These are phyloP conservation scores for Megalonaias nervosa DNA, from an alignment of 1,140 invertebrate genomes.

Conservation along the genomic window DNA sequence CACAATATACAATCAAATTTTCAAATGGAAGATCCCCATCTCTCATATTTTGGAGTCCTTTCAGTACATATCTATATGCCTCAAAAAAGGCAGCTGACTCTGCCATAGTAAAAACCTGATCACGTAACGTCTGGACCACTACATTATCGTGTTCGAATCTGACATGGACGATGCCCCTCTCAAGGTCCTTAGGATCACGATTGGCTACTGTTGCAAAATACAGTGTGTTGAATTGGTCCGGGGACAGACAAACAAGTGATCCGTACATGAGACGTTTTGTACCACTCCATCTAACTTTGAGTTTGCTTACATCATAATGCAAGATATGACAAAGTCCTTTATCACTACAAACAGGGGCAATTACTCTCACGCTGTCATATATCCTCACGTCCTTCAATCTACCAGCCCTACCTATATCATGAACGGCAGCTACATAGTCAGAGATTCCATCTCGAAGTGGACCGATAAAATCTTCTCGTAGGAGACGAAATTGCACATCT, in stretches of 20 bases:
- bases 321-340: conserved; percentile 48
- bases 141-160: conserved; percentile 63
- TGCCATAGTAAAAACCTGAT: conserved; percentile 59
- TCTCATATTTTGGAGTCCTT: conserved; percentile 65
- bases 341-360: conserved; percentile 34
- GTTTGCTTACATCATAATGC: conserved; percentile 52
- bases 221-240: conserved; percentile 78
- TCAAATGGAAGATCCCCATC: conserved; percentile 68
- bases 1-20: conserved; percentile 57
- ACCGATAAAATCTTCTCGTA: conserved; percentile 79
- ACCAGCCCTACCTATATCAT: conserved; percentile 13
- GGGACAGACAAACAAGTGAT: conserved; percentile 80
- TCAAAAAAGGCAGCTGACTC: conserved; percentile 74
- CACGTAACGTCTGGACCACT: conserved; percentile 36
- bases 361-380: conserved; percentile 51
- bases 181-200: conserved; percentile 69
- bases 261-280: conserved; percentile 80
- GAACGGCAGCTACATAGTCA: conserved; percentile 28
- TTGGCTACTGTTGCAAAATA: conserved; percentile 80
- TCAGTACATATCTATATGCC: conserved; percentile 71
- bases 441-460: conserved; percentile 68
- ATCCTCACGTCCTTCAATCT: conserved; percentile 47
- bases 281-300: conserved; percentile 65
- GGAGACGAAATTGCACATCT: conserved; percentile 82
- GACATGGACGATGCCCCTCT: conserved; percentile 42